Evolutionary conservation across 2,888 invertebrate genomes (phyloP).

Genomic region (Meandrusa payeni): DNA sequence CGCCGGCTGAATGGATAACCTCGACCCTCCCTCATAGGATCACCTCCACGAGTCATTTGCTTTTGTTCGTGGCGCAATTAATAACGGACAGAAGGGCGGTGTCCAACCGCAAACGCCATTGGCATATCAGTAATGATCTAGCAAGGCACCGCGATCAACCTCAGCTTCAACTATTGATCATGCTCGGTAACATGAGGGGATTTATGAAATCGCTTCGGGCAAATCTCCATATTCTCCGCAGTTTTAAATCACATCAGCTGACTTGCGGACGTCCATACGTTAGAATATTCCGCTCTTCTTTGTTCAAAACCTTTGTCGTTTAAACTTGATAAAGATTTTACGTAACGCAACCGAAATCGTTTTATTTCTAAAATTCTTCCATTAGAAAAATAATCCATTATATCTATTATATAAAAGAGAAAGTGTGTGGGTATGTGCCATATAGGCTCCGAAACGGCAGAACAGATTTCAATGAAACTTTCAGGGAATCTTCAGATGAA

Average conservation of each 20-base stretch:
- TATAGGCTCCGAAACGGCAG: no score
- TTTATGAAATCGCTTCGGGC: conserved; percentile 41
- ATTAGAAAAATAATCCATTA: no score
- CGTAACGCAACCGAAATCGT: neutral
- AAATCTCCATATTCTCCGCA: conserved; percentile 21
- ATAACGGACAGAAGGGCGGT: conserved; percentile 75
- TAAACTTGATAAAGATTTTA: neutral
- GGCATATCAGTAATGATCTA: conserved; percentile 75
- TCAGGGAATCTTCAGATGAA: no score
- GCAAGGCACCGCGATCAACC: conserved; percentile 49
- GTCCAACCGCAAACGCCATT: conserved; percentile 67
- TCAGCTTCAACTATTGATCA: conserved; percentile 62
- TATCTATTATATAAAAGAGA: no score
- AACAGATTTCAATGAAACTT: no score
- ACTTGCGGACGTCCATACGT: conserved; percentile 25
- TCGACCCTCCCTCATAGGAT: conserved; percentile 73
- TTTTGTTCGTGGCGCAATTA: conserved; percentile 78
- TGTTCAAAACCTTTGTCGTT: conserved; percentile 28
- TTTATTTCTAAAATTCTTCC: no score
- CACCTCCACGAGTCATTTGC: conserved; percentile 79
- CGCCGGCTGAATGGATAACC: conserved; percentile 76
- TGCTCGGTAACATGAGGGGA: conserved; percentile 53
- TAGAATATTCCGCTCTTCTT: conserved; percentile 23
- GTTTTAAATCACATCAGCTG: conserved; percentile 21
- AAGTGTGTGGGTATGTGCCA: no score